phyloP scores from a whole-genome alignment of 1,140 invertebrate genomes.

The Radopholus similis region DNA sequence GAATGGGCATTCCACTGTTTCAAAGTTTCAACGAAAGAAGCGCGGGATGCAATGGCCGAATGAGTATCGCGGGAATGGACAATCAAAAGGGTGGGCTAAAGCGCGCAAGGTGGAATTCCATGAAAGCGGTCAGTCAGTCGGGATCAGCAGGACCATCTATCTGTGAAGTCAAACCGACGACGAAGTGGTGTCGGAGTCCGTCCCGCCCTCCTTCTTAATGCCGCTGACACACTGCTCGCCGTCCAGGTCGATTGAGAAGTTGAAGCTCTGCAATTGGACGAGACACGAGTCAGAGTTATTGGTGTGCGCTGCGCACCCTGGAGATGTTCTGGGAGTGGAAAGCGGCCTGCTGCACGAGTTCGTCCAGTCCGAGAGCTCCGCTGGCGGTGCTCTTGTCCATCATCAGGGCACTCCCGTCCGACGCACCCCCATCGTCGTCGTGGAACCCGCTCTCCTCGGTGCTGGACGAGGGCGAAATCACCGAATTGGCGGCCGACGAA shows the following conservation, averaged over 20 bases:
- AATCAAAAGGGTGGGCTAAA: too few species aligned
- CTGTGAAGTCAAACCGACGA: too few species aligned
- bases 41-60: too few species aligned
- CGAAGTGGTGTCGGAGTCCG: not conserved
- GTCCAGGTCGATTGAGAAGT: not conserved
- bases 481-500: not conserved
- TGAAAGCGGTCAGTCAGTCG: too few species aligned
- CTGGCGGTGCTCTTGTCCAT: not conserved
- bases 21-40: too few species aligned
- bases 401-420: not conserved
- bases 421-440: slow-evolving; percentile 10
- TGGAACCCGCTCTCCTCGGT: slow-evolving; percentile 19
- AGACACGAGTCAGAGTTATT: not conserved
- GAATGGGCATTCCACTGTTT: too few species aligned
- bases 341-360: not conserved
- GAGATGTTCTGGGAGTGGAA: slow-evolving; percentile 2
- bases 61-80: too few species aligned
- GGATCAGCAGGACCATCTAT: not conserved
- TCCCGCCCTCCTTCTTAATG: not conserved
- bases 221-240: not conserved
- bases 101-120: too few species aligned
- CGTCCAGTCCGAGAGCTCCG: not conserved
- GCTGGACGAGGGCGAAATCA: slow-evolving; percentile 1
- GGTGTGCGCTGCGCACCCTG: not conserved
- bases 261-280: not conserved